Conservation (phyloP, 1,140 invertebrate species). For the Orchestia grillus region DNA sequence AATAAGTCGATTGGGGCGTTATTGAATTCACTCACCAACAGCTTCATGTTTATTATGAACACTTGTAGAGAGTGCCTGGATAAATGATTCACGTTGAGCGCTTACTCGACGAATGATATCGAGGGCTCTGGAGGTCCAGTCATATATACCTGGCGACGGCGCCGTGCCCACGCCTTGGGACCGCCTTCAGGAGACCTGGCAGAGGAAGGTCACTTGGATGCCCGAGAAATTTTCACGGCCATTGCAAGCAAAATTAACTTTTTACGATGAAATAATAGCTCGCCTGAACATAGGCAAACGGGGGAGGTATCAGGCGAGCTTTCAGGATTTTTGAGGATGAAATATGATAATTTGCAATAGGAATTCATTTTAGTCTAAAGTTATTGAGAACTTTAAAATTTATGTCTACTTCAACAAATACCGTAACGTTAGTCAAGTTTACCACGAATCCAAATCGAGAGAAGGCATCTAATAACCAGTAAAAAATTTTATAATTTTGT, state of each 20-base stretch:
- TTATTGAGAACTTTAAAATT: too few species aligned
- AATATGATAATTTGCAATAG: too few species aligned
- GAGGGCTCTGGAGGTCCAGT: neutral
- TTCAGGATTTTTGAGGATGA: neutral
- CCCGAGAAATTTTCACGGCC: neutral
- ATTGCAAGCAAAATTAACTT: neutral
- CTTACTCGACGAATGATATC: neutral
- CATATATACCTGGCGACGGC: neutral
- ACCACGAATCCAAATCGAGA: too few species aligned
- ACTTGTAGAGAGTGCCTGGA: neutral
- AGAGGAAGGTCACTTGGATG: neutral
- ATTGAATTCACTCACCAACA: neutral
- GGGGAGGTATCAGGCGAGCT: neutral
- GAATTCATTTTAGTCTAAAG: too few species aligned
- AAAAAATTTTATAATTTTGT: too few species aligned
- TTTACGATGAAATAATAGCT: neutral
- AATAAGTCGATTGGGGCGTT: neutral
- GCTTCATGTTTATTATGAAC: constrained; percentile 12
- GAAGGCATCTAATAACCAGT: too few species aligned
- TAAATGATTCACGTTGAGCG: neutral
- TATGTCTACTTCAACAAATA: too few species aligned
- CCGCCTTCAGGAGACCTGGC: neutral
- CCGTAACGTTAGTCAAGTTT: too few species aligned
- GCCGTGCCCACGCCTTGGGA: neutral
- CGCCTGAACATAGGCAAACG: too few species aligned